Evolutionary conservation across 2,797 vertebrate genomes (phyloP).

Genomic region (Ciconia nigra): DNA sequence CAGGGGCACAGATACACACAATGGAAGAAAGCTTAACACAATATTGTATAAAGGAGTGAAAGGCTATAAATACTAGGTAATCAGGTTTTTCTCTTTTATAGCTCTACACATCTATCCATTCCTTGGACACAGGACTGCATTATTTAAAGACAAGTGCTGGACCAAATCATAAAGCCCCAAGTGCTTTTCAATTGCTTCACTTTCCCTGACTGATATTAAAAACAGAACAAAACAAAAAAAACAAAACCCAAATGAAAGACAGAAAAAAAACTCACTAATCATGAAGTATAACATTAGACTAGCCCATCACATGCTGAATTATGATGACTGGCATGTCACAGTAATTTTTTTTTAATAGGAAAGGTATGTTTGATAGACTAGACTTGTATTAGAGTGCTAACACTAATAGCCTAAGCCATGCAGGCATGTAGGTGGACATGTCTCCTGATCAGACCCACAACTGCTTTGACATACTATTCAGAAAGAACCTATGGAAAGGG

Average conservation of each 20-base stretch:
- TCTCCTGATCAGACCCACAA: background rate
- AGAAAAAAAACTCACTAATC: background rate
- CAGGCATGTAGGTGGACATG: fast-evolving
- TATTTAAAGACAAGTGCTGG: slow-evolving; percentile 5
- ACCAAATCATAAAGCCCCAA: slow-evolving; percentile 7
- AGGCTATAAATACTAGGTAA: background rate
- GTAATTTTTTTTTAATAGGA: background rate
- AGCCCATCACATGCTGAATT: background rate
- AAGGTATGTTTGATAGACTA: background rate
- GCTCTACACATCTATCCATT: background rate
- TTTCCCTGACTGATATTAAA: background rate
- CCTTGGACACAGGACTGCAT: background rate
- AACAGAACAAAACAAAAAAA: background rate
- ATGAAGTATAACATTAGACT: background rate
- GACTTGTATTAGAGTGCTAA: background rate
- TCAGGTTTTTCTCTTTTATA: background rate
- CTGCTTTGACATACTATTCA: background rate
- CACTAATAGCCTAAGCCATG: background rate
- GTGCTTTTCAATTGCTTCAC: background rate
- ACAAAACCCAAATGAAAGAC: background rate
- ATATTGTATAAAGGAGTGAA: background rate
- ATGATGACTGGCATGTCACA: background rate
- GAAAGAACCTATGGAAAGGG: background rate
- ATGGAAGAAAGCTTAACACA: background rate
- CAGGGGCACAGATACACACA: background rate